Base-by-base conservation (phyloP, 92 coral and sea anemone genomes). In the Heliopora coerulea region DNA sequence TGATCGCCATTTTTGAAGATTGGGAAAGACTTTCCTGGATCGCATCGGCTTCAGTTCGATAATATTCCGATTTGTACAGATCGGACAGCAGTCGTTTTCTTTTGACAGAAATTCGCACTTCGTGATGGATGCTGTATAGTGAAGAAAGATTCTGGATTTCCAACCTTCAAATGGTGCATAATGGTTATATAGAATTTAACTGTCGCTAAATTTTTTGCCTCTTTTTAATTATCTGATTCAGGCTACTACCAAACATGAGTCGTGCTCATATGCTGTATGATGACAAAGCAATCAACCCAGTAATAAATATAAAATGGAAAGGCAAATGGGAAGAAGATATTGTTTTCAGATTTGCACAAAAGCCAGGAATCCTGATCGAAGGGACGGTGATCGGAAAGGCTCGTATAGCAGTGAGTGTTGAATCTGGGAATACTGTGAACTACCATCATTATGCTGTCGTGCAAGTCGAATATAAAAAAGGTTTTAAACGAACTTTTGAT, bases 211-310 rank as follows among this genome's bases (percentile, higher is more conserved):
- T n/a, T n/a, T n/a, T n/a, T n/a, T n/a, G n/a, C n/a, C n/a, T n/a
- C n/a, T n/a, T n/a, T n/a, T n/a, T n/a, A n/a, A n/a, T n/a, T n/a
- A n/a, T n/a, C n/a, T n/a, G n/a, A n/a, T 37, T 37, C 42, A 37
- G 42, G 11, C 4, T 37, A 37, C 42, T 11, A 37, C 4, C 11
- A 37, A 86, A 28, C 21, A 90, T 90, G 96, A 88, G 92, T 57
- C 92, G 96, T 28, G 82, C 96, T 61, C 92, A 88, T 20, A 88
- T 90, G 96, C 72, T 90, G 3, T 90, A 90, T 62, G 96, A 90
- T 28, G 83, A 90, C 83, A 88, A 85, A 23, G 89, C 89, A 50
- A 50, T 50, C 58, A 30, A 48, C 33, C 25, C 49, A 67, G 37
- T 67, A 42, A 9, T 67, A 29, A 67, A 67, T 58, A 20, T 67